Conservation (phyloP, 2,113 vertebrate genomes). For the Gobiocypris rarus region DNA sequence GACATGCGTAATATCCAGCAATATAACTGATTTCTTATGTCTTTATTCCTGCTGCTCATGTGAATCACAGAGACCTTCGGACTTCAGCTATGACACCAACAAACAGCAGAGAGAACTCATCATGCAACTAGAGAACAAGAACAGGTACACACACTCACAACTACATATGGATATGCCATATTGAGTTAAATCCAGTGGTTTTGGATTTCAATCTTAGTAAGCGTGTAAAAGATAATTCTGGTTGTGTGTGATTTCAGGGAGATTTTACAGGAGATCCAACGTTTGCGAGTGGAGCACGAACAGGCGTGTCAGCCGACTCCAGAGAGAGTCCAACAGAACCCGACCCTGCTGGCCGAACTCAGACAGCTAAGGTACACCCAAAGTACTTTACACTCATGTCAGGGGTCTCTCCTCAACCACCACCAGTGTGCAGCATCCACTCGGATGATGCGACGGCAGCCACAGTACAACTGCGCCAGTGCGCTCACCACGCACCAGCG, state of each 20-base stretch:
- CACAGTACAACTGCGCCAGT: too few species aligned
- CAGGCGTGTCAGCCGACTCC: conserved; percentile 90
- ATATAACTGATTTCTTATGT: not conserved
- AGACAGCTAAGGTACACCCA: conserved; percentile 80
- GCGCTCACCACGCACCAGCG: too few species aligned
- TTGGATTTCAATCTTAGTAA: not conserved
- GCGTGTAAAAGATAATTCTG: conserved; percentile 23
- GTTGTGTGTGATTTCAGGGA: conserved; percentile 77
- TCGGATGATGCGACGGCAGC: too few species aligned
- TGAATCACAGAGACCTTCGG: conserved; percentile 74
- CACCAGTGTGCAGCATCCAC: too few species aligned
- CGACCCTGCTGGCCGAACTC: conserved; percentile 89
- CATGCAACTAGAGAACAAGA: conserved; percentile 92
- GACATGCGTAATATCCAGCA: not conserved
- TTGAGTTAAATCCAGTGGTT: not conserved
- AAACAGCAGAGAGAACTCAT: conserved; percentile 94
- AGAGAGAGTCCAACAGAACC: conserved; percentile 91
- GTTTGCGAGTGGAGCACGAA: conserved; percentile 88
- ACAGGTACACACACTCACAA: conserved; percentile 78
- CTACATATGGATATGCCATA: not conserved
- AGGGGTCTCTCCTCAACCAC: too few species aligned
- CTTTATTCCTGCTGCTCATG: not conserved
- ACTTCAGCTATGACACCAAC: conserved; percentile 91
- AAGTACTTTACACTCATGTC: too few species aligned
- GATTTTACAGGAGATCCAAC: conserved; percentile 94